Base-by-base conservation (phyloP, 2,888 invertebrate species). In the Pollenia angustigena region DNA sequence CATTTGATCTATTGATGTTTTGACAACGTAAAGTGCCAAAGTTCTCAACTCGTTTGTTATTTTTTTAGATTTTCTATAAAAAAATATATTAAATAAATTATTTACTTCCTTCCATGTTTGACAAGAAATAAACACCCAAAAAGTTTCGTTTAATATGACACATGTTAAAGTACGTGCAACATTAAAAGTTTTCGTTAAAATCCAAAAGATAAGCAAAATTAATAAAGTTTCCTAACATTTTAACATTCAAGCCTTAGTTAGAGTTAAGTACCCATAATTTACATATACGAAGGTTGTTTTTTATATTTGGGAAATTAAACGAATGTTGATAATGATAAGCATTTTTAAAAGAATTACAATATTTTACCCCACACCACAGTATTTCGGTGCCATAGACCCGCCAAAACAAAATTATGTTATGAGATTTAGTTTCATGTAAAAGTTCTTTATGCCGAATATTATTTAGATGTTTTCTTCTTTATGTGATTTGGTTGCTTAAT, bases 41-140 rank as follows among this genome's bases (percentile, higher is more conserved):
- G 56, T 66, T 58, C 58, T 72, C 23, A 72, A 72, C 58, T 66
- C 58, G 66, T 72, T 42, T 72, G 14, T 52, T 40, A 8, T 32
- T 23, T n/a, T 56, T 44, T 23, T 16, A 44, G 16, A 8, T 56
- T 56, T 11, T 18, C 7, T 1, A 72, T 40, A 44, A 56, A 44
- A 56, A 56, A 54, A 48, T 50, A 48, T 50, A n/a, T 14, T 12
- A 50, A 62, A 79, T 1, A 79, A 82, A 71, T 58, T 74, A 64
- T 80, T 83, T 60, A 87, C 87, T 87, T 87, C 84, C 84, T 84
- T 84, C 81, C 84, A 56, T 12, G 68, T 74, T 81, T 87, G 84
- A 84, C 86, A 83, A 23, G 32, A 12, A 69, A 75, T 56, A 80
- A 72, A 54, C 80, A 66, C 48, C 50, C 64, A 42, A 75, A 75